Evolutionary conservation across 2,113 vertebrate species (phyloP).

Genomic region (Tetraodon nigroviridis): DNA sequence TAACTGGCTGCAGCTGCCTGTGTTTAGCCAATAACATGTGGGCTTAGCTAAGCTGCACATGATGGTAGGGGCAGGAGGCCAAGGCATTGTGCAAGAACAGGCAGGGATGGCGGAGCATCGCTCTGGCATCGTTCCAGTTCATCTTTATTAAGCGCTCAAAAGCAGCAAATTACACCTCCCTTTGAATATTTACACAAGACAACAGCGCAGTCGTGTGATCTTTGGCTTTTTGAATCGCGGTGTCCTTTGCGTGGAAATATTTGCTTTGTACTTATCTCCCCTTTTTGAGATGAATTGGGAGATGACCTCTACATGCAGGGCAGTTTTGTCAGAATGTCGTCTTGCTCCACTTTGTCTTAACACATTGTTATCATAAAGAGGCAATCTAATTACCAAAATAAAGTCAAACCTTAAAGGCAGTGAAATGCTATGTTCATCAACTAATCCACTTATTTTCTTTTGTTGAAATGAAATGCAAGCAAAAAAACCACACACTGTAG

Average conservation of each 20-base stretch:
- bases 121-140: conserved; percentile 25
- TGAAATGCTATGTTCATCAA: too few relatives aligned
- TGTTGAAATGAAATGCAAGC: neutral
- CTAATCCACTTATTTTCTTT: too few relatives aligned
- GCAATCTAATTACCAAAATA: conserved; percentile 23
- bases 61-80: conserved; percentile 37
- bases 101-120: conserved; percentile 32
- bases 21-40: conserved; percentile 72
- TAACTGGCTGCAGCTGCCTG: conserved; percentile 68
- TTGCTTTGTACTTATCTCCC: neutral
- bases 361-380: conserved; percentile 17
- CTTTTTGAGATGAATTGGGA: conserved; percentile 10
- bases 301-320: conserved; percentile 11
- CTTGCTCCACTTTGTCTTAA: conserved; percentile 20
- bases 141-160: conserved; percentile 42
- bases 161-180: conserved; percentile 3
- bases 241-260: neutral
- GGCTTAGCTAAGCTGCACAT: conserved; percentile 40
- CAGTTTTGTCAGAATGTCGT: conserved; percentile 3
- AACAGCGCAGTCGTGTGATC: conserved; percentile 3
- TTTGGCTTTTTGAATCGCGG: neutral
- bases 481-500: neutral
- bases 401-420: neutral
- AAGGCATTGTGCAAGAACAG: conserved; percentile 30
- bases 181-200: conserved; percentile 9